Evolutionary conservation across 2,113 vertebrate species (phyloP).

Genomic region (Carlito syrichta): DNA sequence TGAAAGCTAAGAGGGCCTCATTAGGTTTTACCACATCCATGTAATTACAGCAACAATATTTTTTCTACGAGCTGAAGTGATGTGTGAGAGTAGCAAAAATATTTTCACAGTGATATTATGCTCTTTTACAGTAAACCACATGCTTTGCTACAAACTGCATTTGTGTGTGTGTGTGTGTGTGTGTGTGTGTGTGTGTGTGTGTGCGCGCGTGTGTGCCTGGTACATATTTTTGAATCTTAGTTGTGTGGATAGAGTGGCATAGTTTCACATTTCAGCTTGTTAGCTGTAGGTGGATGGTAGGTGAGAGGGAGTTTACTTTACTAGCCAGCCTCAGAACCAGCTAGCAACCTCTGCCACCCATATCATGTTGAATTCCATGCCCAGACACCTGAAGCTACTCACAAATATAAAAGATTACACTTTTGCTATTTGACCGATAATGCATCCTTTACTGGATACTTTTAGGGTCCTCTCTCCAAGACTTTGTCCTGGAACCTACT

Average conservation of each 20-base stretch:
- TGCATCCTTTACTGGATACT: not conserved
- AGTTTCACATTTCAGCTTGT: not conserved
- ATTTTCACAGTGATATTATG: conserved; percentile 24
- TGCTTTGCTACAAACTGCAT: not conserved
- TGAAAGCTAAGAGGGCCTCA: not conserved
- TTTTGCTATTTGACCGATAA: not conserved
- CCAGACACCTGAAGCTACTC: fast-evolving
- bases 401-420: not conserved
- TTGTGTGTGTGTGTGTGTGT: no score
- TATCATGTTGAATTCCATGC: no score
- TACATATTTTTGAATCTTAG: not conserved
- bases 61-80: conserved; percentile 25
- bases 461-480: not conserved
- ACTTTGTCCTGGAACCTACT: not conserved
- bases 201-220: no score
- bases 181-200: no score
- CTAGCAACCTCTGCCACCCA: not conserved
- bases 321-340: not conserved
- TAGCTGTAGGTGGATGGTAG: not conserved
- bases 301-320: not conserved
- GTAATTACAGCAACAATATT: conserved; percentile 15
- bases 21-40: not conserved
- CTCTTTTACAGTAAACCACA: conserved; percentile 7
- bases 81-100: conserved; percentile 45
- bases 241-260: not conserved